These are phyloP conservation scores for Himalopsyche kuldschensis DNA, from an alignment of 2,888 invertebrate species.

Conservation along the genomic window DNA sequence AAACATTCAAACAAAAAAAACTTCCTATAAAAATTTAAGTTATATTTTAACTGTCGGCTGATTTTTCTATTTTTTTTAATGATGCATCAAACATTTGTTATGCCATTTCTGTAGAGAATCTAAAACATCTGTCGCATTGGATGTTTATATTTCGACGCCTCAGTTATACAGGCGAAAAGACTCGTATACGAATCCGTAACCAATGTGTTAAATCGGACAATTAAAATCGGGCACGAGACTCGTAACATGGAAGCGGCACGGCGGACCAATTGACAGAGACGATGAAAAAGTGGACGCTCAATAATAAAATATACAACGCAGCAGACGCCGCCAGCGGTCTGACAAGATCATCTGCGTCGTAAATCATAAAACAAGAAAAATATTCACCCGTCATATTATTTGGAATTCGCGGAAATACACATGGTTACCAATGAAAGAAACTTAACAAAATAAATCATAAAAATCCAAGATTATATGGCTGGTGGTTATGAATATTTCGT, in stretches of 20 bases:
- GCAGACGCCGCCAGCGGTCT: background rate
- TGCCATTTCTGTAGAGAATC: no score
- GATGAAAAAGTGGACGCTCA: background rate
- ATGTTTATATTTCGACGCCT: no score
- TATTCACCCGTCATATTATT: background rate
- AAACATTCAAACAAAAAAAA: no score
- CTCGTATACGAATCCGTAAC: no score
- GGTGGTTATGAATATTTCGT: background rate
- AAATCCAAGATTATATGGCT: background rate
- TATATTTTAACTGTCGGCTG: no score
- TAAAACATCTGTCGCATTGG: no score
- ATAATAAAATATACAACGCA: background rate
- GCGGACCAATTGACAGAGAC: background rate
- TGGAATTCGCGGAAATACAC: background rate
- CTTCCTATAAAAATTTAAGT: no score
- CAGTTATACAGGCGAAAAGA: no score
- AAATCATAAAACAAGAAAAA: background rate
- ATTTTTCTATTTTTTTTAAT: no score
- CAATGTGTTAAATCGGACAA: background rate
- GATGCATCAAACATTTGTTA: no score
- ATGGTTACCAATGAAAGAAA: background rate
- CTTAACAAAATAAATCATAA: background rate
- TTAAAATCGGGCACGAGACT: background rate
- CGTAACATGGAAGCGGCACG: background rate
- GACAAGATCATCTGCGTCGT: background rate